phyloP scores from a whole-genome alignment of 2,113 vertebrate genomes.

The Tupaia chinensis region DNA sequence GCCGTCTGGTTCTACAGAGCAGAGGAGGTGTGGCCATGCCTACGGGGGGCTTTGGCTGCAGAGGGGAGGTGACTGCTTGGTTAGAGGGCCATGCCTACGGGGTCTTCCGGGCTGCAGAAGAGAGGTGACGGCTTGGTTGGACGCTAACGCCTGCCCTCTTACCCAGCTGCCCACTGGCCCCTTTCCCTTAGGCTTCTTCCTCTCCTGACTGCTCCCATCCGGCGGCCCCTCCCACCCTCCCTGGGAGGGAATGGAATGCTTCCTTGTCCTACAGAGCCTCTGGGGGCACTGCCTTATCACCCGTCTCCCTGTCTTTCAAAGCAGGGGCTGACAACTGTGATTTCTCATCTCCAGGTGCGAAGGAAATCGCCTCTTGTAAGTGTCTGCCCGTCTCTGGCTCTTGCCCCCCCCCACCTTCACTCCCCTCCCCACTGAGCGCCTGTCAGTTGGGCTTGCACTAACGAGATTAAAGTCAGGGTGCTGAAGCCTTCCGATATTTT shows the following conservation, averaged over 20 bases:
- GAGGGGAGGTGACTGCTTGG: not conserved
- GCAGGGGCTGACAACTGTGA: constrained; percentile 66
- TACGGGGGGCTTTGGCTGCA: not conserved
- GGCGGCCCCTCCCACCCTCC: not conserved
- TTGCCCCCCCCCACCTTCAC: not conserved
- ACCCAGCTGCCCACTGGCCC: not conserved
- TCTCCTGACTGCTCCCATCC: not conserved
- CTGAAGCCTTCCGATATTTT: constrained; percentile 59
- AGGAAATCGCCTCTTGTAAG: constrained; percentile 78
- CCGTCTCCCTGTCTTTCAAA: constrained; percentile 76
- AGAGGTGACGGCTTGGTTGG: no score
- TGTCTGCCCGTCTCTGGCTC: not conserved
- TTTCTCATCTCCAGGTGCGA: constrained; percentile 81
- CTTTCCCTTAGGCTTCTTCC: not conserved
- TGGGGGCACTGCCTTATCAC: constrained; percentile 55
- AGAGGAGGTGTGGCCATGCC: not conserved
- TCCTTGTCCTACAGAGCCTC: not conserved
- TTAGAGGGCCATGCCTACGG: no score
- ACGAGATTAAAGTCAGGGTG: constrained; percentile 79
- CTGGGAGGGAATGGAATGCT: constrained; percentile 43
- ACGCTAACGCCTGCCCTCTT: no score
- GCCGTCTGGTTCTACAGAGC: not conserved
- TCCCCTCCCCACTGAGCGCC: not conserved
- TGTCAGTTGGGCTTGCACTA: constrained; percentile 72
- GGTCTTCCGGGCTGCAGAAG: no score